phyloP scores from a whole-genome alignment of 2,888 invertebrate species.

The Uropetala carovei region DNA sequence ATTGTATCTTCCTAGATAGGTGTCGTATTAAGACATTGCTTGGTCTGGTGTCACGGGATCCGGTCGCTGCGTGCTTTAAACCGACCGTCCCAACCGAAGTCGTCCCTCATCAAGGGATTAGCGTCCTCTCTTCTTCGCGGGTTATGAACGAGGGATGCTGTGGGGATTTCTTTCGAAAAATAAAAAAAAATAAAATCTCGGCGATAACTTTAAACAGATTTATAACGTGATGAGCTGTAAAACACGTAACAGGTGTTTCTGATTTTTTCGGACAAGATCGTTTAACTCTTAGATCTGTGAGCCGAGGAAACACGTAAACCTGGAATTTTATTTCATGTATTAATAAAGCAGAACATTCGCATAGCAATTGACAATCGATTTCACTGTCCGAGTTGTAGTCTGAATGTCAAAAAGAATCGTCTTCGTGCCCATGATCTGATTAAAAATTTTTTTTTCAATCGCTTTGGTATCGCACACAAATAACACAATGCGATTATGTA shows the following conservation, averaged over 20 bases:
- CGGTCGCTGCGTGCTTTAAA: neutral
- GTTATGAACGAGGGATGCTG: neutral
- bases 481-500: no score
- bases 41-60: slow-evolving; percentile 4
- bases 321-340: no score
- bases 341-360: no score
- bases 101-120: slow-evolving; percentile 54
- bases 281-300: no score
- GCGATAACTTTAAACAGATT: slow-evolving; percentile 22
- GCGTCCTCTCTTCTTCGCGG: neutral
- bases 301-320: no score
- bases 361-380: no score
- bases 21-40: slow-evolving; percentile 45
- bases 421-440: no score
- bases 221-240: slow-evolving; percentile 51
- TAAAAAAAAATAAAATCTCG: no score
- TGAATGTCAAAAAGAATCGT: neutral
- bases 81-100: neutral
- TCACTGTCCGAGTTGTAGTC: no score
- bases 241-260: slow-evolving; percentile 20
- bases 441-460: no score
- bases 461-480: no score
- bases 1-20: neutral
- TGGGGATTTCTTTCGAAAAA: neutral
- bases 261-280: neutral